Evolutionary conservation across 2,113 vertebrate genomes (phyloP).

Genomic region (Ancistrus triradiatus): DNA sequence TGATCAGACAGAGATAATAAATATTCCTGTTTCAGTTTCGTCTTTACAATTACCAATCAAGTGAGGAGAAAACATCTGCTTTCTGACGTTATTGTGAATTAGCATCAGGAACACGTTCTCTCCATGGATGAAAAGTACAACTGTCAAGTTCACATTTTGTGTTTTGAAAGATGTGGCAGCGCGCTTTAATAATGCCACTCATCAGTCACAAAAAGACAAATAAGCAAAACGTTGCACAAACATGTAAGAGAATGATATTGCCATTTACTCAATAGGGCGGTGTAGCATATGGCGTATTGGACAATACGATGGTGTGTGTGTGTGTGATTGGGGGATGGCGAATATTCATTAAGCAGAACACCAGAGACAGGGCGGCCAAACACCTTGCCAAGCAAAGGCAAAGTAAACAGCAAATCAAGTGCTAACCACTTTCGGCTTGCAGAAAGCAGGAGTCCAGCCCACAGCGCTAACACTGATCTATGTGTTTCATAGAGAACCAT

Average conservation of each 20-base stretch:
- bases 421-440: slow-evolving; percentile 50
- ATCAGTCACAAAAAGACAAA: background rate
- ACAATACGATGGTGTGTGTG: slow-evolving; percentile 4
- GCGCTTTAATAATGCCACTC: slow-evolving; percentile 7
- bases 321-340: slow-evolving; percentile 41
- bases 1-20: background rate
- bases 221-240: slow-evolving; percentile 1
- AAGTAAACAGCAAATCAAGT: slow-evolving; percentile 50
- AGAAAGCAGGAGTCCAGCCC: slow-evolving; percentile 48
- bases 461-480: slow-evolving; percentile 64
- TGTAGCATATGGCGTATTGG: slow-evolving; percentile 13
- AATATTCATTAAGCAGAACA: background rate
- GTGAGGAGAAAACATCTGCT: background rate
- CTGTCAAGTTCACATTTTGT: background rate
- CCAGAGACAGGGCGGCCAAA: slow-evolving; percentile 43
- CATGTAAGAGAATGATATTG: slow-evolving; percentile 9
- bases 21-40: background rate
- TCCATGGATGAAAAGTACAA: background rate
- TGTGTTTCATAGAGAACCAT: slow-evolving; percentile 58
- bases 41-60: slow-evolving; percentile 1
- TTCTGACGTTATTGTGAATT: slow-evolving; percentile 5
- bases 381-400: slow-evolving; percentile 56
- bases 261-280: slow-evolving; percentile 16
- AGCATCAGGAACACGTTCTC: slow-evolving; percentile 6
- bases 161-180: background rate